Evolutionary conservation across 2,888 invertebrate genomes (phyloP).

Genomic region (Netelia inedita): DNA sequence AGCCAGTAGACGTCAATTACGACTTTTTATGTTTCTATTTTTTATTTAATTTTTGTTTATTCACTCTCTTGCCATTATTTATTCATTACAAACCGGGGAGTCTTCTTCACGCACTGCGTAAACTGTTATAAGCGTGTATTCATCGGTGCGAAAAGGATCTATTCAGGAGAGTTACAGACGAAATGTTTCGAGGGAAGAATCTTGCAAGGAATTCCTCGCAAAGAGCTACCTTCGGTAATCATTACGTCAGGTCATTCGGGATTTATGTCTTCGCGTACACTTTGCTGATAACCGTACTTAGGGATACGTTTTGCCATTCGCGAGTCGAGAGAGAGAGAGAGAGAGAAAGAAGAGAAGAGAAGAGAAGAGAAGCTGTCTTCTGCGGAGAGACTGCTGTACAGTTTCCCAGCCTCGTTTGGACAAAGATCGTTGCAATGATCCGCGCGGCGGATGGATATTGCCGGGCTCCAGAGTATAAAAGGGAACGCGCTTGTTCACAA

Average conservation of each 20-base stretch:
- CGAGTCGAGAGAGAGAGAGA: slow-evolving; percentile 49
- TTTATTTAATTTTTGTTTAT: slow-evolving; percentile 12
- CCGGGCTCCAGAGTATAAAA: background rate
- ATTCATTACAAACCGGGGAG: background rate
- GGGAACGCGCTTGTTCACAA: background rate
- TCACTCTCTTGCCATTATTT: background rate
- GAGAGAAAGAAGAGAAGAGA: slow-evolving; percentile 17
- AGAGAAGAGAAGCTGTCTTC: slow-evolving; percentile 20
- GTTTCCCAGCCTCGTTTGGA: slow-evolving; percentile 30
- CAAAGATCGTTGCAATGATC: slow-evolving; percentile 37
- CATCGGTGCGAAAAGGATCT: background rate
- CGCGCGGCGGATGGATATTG: background rate
- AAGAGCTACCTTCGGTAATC: slow-evolving; percentile 66
- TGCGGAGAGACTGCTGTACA: background rate
- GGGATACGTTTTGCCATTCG: slow-evolving; percentile 73
- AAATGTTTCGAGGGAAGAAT: slow-evolving; percentile 13
- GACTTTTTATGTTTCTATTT: slow-evolving; percentile 13
- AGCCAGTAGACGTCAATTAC: slow-evolving; percentile 36
- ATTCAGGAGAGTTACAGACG: background rate
- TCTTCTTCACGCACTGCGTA: slow-evolving; percentile 19
- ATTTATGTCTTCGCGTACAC: slow-evolving; percentile 72
- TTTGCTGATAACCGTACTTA: slow-evolving; percentile 72
- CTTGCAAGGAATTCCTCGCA: slow-evolving; percentile 34
- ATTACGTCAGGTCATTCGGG: slow-evolving; percentile 73
- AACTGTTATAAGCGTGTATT: slow-evolving; percentile 8